Evolutionary conservation across 2,888 invertebrate genomes (phyloP).

Genomic region (Oligia strigilis): DNA sequence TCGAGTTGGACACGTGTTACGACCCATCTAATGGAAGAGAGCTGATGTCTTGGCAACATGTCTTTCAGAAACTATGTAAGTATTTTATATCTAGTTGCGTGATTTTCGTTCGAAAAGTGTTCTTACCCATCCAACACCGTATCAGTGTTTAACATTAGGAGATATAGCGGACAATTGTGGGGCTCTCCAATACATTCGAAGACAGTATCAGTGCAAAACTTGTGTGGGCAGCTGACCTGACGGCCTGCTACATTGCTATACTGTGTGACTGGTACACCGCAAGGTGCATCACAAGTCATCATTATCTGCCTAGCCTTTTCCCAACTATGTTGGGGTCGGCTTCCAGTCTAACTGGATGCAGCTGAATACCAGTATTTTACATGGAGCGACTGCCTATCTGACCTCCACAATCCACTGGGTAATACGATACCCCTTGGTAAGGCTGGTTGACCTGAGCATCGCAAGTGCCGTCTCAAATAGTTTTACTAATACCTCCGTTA

Average conservation of each 20-base stretch:
- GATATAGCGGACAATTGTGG: too few relatives aligned
- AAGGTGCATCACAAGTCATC: too few relatives aligned
- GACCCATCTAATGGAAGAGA: conserved; percentile 76
- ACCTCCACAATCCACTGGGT: too few relatives aligned
- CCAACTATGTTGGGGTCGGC: too few relatives aligned
- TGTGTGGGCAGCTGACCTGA: not conserved
- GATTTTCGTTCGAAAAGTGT: not conserved
- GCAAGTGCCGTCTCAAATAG: not conserved
- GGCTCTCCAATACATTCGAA: not conserved
- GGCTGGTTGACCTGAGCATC: too few relatives aligned
- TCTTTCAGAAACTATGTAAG: conserved; percentile 88
- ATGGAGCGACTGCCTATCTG: too few relatives aligned
- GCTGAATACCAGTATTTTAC: too few relatives aligned
- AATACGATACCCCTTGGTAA: too few relatives aligned
- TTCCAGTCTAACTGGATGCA: too few relatives aligned
- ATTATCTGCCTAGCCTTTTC: too few relatives aligned
- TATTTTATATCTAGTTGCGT: conserved; percentile 52
- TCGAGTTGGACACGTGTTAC: conserved; percentile 49
- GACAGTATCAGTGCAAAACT: too few relatives aligned
- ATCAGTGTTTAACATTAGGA: not conserved
- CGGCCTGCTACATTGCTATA: not conserved
- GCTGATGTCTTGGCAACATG: conserved; percentile 78
- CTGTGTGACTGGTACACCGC: not conserved
- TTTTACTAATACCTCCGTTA: not conserved
- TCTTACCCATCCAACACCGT: not conserved